Evolutionary conservation across 2,797 vertebrate genomes (phyloP).

Genomic region (Sebastolobus altivelis): DNA sequence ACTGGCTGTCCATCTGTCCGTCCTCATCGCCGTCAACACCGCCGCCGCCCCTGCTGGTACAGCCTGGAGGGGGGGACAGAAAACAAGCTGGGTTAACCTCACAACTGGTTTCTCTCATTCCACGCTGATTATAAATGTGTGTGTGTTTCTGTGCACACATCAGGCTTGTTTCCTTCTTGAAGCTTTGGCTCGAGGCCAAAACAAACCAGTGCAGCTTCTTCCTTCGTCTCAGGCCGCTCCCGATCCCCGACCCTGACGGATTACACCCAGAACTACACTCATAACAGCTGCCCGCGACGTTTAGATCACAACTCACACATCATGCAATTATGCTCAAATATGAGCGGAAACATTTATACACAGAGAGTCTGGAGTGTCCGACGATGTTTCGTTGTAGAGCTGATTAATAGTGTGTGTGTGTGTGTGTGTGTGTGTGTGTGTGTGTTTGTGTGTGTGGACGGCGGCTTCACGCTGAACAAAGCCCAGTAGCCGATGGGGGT

Average conservation of each 20-base stretch:
- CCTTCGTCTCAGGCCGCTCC: slow-evolving; percentile 78
- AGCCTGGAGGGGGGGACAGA: slow-evolving; percentile 67
- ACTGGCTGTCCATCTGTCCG: slow-evolving; percentile 93
- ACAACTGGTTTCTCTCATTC: background rate
- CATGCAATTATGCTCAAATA: slow-evolving; percentile 22
- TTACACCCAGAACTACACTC: slow-evolving; percentile 15
- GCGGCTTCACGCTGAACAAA: slow-evolving; percentile 67
- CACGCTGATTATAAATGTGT: slow-evolving; percentile 16
- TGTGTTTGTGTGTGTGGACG: slow-evolving; percentile 16
- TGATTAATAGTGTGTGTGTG: slow-evolving; percentile 30
- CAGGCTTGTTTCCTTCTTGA: slow-evolving; percentile 71
- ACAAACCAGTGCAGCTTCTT: slow-evolving; percentile 83
- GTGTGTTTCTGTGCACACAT: background rate
- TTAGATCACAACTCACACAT: slow-evolving; percentile 4
- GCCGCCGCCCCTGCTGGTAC: slow-evolving; percentile 50
- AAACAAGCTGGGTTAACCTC: background rate
- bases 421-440: slow-evolving; percentile 31
- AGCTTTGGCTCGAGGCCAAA: slow-evolving; percentile 78
- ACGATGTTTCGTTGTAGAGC: slow-evolving; percentile 1
- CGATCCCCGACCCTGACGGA: slow-evolving; percentile 41
- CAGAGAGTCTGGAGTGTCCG: slow-evolving; percentile 23
- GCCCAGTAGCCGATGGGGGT: slow-evolving; percentile 65
- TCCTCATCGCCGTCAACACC: slow-evolving; percentile 80
- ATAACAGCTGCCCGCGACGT: background rate
- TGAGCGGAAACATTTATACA: slow-evolving; percentile 52